phyloP scores from a whole-genome alignment of 2,888 invertebrate species.

The Toxonevra muliebris region DNA sequence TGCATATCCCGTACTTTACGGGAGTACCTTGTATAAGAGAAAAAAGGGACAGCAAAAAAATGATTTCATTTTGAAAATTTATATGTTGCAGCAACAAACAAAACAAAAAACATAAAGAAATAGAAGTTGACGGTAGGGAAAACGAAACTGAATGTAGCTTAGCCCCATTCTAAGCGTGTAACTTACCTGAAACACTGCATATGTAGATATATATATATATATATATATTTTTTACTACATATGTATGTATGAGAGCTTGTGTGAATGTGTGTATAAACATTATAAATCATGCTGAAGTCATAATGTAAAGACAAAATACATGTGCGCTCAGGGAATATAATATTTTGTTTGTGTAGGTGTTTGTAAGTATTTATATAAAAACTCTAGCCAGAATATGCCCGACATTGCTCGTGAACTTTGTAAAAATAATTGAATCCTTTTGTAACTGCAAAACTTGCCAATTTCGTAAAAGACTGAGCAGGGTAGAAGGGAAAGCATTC shows the following conservation, averaged over 20 bases:
- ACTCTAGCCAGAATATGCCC: no score
- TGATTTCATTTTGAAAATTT: conserved; percentile 22
- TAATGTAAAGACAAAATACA: not conserved
- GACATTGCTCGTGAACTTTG: no score
- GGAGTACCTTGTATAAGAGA: not conserved
- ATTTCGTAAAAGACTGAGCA: no score
- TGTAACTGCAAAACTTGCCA: no score
- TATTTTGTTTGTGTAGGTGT: no score
- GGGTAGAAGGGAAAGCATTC: no score
- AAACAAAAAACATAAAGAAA: no score
- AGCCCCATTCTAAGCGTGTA: not conserved
- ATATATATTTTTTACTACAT: not conserved
- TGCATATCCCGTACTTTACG: not conserved
- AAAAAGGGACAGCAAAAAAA: not conserved
- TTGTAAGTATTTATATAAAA: no score
- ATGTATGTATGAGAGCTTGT: not conserved
- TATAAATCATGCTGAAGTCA: conserved; percentile 14
- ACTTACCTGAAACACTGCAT: not conserved
- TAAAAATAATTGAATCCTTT: no score
- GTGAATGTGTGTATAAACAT: conserved; percentile 15
- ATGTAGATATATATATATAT: not conserved
- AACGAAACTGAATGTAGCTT: no score
- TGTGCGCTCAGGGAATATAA: no score
- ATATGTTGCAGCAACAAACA: not conserved
- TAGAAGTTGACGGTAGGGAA: no score